A percentile compares a stretch with the other conserved stretches of the same genome.
Conservation (phyloP, 1,140 invertebrate genomes). For the Vanessa atalanta region DNA sequence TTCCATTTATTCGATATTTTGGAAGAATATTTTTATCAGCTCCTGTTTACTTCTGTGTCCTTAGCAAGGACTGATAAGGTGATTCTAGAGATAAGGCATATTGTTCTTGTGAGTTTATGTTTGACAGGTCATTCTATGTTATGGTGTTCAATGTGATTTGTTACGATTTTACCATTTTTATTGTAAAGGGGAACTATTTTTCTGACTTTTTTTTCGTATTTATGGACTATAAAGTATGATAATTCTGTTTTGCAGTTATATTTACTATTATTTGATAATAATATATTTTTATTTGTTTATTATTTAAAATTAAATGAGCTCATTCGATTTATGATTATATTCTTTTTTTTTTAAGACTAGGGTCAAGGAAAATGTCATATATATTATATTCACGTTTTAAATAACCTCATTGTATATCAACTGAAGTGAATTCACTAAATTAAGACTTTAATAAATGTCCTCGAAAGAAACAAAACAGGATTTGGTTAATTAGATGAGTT, state of each 20-base stretch:
- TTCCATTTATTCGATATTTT: slow-evolving; percentile 60
- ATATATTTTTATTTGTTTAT: neutral
- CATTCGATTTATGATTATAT: too few relatives aligned
- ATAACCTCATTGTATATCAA: too few relatives aligned
- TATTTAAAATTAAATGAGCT: too few relatives aligned
- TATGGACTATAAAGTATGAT: slow-evolving; percentile 4
- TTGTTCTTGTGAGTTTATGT: slow-evolving; percentile 50
- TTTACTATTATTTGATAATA: neutral
- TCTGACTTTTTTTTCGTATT: slow-evolving; percentile 14
- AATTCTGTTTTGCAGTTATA: neutral
- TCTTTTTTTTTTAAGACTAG: too few relatives aligned
- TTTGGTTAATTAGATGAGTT: too few relatives aligned
- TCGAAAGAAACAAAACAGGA: too few relatives aligned
- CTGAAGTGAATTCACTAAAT: too few relatives aligned
- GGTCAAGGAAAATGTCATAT: too few relatives aligned
- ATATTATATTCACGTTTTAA: too few relatives aligned
- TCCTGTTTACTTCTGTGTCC: slow-evolving; percentile 59
- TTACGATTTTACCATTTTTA: slow-evolving; percentile 47
- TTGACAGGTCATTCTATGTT: slow-evolving; percentile 55
- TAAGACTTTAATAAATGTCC: too few relatives aligned
- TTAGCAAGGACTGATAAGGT: slow-evolving; percentile 53
- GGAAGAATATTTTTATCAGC: slow-evolving; percentile 73
- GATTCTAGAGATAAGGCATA: slow-evolving; percentile 53
- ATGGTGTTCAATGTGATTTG: slow-evolving; percentile 45
- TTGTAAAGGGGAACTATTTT: slow-evolving; percentile 19